A percentile compares a stretch with the other conserved stretches of the same genome.
phyloP scores from a whole-genome alignment of 2,888 invertebrate genomes.

The Sesia apiformis region DNA sequence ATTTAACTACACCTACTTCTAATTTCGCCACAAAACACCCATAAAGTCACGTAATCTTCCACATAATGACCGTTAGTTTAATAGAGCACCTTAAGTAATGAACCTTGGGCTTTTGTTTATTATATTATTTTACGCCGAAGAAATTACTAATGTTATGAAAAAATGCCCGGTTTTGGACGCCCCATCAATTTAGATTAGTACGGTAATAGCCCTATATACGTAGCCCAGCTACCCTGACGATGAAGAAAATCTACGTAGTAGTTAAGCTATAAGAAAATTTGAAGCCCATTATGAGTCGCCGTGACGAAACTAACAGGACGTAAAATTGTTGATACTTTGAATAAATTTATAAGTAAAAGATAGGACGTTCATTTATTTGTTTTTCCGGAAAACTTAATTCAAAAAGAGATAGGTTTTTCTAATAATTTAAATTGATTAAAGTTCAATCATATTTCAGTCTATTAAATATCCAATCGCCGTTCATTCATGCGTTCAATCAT shows the following conservation, averaged over 20 bases:
- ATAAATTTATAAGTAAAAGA: neutral
- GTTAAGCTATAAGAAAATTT: conserved; percentile 68
- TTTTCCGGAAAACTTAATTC: neutral
- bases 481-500: no score
- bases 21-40: conserved; percentile 22
- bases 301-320: conserved; percentile 23
- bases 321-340: conserved; percentile 32
- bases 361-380: no score
- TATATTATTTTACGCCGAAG: conserved; percentile 69
- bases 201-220: conserved; percentile 53
- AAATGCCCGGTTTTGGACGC: conserved; percentile 62
- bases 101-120: conserved; percentile 52
- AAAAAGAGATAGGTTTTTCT: neutral
- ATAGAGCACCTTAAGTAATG: conserved; percentile 62
- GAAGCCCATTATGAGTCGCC: conserved; percentile 62
- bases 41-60: conserved; percentile 36
- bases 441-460: neutral
- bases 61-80: conserved; percentile 33
- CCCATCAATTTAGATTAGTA: conserved; percentile 73
- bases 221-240: conserved; percentile 49
- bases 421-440: no score
- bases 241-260: conserved; percentile 66
- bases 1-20: conserved; percentile 7
- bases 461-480: neutral
- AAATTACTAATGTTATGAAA: conserved; percentile 69